Evolutionary conservation across 1,140 invertebrate species (phyloP).

Genomic region (Teleopsis dalmanni): DNA sequence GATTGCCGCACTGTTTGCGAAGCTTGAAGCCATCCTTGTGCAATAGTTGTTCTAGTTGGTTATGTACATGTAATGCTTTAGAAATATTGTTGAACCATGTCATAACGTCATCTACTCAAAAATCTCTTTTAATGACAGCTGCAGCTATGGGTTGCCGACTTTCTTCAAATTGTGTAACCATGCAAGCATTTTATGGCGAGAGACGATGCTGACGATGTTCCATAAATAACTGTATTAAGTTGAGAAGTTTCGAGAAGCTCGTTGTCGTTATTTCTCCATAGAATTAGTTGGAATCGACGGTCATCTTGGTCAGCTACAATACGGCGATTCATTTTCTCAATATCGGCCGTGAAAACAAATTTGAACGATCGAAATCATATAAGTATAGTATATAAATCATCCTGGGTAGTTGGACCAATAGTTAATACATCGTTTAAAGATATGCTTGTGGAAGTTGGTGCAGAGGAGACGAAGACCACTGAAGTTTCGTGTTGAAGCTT

Average conservation of each 20-base stretch:
- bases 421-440: not conserved
- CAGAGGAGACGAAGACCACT: not conserved
- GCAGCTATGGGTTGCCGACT: not conserved
- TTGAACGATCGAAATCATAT: slow-evolving; percentile 38
- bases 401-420: not conserved
- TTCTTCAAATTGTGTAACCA: not conserved
- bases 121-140: slow-evolving; percentile 18
- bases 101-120: slow-evolving; percentile 47
- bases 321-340: slow-evolving; percentile 43
- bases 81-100: too few species aligned
- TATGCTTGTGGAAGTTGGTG: not conserved
- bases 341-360: too few species aligned
- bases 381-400: slow-evolving; percentile 12
- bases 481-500: slow-evolving; percentile 24
- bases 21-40: too few species aligned
- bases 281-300: too few species aligned
- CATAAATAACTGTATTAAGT: not conserved
- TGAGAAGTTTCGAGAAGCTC: not conserved
- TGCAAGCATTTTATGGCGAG: not conserved
- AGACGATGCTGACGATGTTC: not conserved
- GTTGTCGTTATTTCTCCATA: too few species aligned
- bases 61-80: too few species aligned
- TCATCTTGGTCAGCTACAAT: slow-evolving; percentile 24
- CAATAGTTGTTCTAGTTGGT: too few species aligned
- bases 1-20: too few species aligned